Conservation (phyloP, 2,888 invertebrate species). For the Yponomeuta sedellus region DNA sequence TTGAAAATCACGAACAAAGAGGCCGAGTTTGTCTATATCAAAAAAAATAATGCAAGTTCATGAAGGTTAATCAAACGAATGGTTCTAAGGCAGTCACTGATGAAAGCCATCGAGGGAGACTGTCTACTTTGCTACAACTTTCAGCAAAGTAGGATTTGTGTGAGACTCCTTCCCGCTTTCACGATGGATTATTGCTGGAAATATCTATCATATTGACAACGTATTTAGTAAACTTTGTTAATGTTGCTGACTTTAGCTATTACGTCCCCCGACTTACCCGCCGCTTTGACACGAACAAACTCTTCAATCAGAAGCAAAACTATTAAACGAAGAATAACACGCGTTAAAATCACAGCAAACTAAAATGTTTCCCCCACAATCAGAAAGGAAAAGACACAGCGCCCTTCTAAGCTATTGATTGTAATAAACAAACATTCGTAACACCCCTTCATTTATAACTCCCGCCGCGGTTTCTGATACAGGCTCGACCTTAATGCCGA, state of each 20-base stretch:
- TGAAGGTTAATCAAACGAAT: constrained; percentile 41
- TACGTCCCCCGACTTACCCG: not conserved
- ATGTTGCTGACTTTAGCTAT: not conserved
- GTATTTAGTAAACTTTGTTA: constrained; percentile 30
- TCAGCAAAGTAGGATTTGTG: constrained; percentile 71
- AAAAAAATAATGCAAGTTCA: constrained; percentile 65
- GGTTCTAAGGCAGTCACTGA: constrained; percentile 62
- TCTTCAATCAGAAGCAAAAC: not conserved
- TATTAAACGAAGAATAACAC: not conserved
- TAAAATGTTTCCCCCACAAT: constrained; percentile 1
- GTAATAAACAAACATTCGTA: constrained; percentile 66
- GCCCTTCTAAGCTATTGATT: constrained; percentile 22
- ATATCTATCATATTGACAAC: constrained; percentile 49
- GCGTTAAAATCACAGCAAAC: not conserved
- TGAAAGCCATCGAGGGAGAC: constrained; percentile 65
- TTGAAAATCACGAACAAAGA: too few species aligned
- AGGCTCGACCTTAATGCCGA: constrained; percentile 72
- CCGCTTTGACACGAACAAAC: too few species aligned
- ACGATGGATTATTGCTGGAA: constrained; percentile 53
- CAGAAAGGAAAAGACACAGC: not conserved
- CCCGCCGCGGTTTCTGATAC: constrained; percentile 69
- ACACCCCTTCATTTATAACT: constrained; percentile 75
- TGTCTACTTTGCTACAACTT: constrained; percentile 70
- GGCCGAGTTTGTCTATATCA: not conserved
- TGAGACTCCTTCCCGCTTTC: constrained; percentile 55